phyloP scores from a whole-genome alignment of 2,888 invertebrate genomes.

The Poecilobothrus nobilitatus region DNA sequence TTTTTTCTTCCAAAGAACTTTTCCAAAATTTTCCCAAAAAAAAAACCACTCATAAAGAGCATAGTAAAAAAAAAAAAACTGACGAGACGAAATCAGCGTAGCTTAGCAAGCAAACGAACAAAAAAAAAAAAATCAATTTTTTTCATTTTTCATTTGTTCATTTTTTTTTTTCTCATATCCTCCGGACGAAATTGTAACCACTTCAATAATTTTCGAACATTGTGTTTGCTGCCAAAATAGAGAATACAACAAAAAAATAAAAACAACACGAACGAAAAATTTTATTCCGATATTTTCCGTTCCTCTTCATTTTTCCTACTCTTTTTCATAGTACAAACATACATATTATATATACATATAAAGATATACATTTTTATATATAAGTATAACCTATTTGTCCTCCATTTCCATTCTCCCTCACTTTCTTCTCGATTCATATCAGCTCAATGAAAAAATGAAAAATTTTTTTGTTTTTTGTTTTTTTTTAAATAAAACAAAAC shows the following conservation, averaged over 20 bases:
- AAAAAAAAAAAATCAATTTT: not conserved
- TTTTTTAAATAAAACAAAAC: no score
- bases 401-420: no score
- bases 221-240: constrained; percentile 1
- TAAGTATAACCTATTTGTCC: no score
- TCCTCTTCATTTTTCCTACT: not conserved
- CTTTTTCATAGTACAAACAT: no score
- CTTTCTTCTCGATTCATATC: no score
- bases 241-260: not conserved
- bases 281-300: not conserved
- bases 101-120: not conserved
- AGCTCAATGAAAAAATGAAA: no score
- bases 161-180: constrained; percentile 1
- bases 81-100: constrained; percentile 4
- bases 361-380: no score
- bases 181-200: constrained; percentile 1
- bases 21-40: no score
- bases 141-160: not conserved
- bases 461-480: no score
- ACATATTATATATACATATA: no score
- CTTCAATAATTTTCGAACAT: not conserved
- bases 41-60: no score
- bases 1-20: no score
- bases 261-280: not conserved
- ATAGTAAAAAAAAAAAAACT: not conserved